Evolutionary conservation across 2,888 invertebrate genomes (phyloP).

Genomic region (Pseudoips prasinana): DNA sequence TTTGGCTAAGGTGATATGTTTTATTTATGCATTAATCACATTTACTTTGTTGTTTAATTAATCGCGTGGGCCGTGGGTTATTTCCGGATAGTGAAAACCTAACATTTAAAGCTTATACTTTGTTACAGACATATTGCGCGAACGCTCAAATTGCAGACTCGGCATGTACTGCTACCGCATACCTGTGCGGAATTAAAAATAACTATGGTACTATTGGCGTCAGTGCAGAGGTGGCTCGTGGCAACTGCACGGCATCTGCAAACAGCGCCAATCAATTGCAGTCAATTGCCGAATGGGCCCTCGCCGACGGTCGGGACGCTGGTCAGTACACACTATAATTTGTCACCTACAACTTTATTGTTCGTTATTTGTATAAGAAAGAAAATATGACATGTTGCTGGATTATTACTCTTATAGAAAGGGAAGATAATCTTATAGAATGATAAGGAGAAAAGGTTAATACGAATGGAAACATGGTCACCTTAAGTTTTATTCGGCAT

Average conservation of each 20-base stretch:
- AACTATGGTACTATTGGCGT: constrained; percentile 86
- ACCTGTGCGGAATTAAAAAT: constrained; percentile 85
- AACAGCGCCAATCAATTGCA: constrained; percentile 75
- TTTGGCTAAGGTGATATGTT: constrained; percentile 81
- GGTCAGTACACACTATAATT: constrained; percentile 37
- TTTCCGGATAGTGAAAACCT: too few relatives aligned
- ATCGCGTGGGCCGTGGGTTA: too few relatives aligned
- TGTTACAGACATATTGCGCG: constrained; percentile 78
- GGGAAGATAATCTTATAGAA: too few relatives aligned
- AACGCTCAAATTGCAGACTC: constrained; percentile 86
- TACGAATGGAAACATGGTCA: too few relatives aligned
- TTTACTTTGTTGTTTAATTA: too few relatives aligned
- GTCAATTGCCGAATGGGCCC: constrained; percentile 86
- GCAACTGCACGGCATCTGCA: constrained; percentile 81
- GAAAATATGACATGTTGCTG: too few relatives aligned
- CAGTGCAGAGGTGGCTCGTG: constrained; percentile 80
- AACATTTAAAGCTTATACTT: constrained; percentile 1
- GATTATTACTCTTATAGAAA: too few relatives aligned
- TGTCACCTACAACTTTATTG: background rate
- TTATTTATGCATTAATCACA: too few relatives aligned
- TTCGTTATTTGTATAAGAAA: too few relatives aligned
- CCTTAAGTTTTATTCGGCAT: too few relatives aligned
- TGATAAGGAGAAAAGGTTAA: too few relatives aligned
- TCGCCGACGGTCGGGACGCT: constrained; percentile 64
- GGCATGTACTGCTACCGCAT: constrained; percentile 87